A percentile compares a stretch with the other conserved stretches of the same genome.
These are phyloP conservation scores for Xiphophorus couchianus DNA, from an alignment of 2,113 vertebrate species.

Conservation along the genomic window DNA sequence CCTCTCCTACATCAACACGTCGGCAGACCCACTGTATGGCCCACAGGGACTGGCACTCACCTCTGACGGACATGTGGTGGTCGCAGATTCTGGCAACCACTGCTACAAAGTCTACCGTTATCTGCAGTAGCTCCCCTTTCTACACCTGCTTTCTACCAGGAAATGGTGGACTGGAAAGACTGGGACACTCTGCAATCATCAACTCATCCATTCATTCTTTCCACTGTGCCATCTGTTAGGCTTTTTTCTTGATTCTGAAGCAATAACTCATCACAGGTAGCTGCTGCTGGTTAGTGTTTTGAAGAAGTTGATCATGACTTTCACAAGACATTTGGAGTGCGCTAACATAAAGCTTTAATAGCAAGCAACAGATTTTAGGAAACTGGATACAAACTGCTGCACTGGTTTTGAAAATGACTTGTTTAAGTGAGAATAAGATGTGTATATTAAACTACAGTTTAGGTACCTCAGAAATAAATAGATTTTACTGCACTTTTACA, in stretches of 20 bases:
- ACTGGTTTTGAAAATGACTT: conserved; percentile 17
- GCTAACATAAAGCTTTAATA: conserved; percentile 30
- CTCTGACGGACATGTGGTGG: conserved; percentile 94
- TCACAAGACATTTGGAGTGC: conserved; percentile 41
- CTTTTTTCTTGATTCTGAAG: conserved; percentile 10
- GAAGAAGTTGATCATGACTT: conserved; percentile 22
- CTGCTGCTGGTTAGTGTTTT: conserved; percentile 38
- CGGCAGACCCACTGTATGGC: conserved; percentile 95
- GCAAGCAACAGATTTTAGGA: conserved; percentile 22
- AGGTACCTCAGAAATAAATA: conserved; percentile 12
- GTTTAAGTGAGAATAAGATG: conserved; percentile 2
- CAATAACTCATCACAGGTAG: neutral
- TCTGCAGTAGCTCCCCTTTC: conserved; percentile 82
- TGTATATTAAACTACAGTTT: conserved; percentile 16
- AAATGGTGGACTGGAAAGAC: neutral
- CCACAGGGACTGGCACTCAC: conserved; percentile 96
- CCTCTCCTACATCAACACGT: conserved; percentile 98
- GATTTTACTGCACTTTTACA: conserved; percentile 9
- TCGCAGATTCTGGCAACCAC: conserved; percentile 98
- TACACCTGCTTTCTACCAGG: neutral
- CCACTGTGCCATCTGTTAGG: conserved; percentile 51
- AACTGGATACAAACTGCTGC: conserved; percentile 41
- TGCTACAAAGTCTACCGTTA: conserved; percentile 99
- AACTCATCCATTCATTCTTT: conserved; percentile 26
- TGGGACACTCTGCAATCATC: conserved; percentile 36